Base-by-base conservation (phyloP, 1,140 invertebrate genomes). In the Meloidogyne exigua region DNA sequence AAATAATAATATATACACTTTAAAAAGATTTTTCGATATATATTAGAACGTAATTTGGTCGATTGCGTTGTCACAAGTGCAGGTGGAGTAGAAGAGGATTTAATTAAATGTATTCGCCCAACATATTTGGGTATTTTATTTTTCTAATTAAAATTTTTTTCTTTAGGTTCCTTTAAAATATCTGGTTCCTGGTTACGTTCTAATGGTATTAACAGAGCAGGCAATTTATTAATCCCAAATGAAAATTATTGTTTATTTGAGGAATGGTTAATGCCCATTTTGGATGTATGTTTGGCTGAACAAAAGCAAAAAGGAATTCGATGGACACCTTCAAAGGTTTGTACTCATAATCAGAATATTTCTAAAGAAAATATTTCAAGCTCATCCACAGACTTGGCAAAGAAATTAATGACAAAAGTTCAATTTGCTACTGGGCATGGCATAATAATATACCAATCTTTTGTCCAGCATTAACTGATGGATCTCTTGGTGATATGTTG, bases 181-280 rank as follows among this genome's bases (percentile, higher is more conserved):
- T 73, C 80, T 57, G 89, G 89, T 7, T 77, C 75, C 42, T 81
- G 84, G 62, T 89, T 96, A 18, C 90, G 95, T 76, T 91, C 93
- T 10, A 91, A 92, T 80, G 97, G 96, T 12, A 93, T 99, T 44
- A 99, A 99, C 89, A 90, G 97, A 81, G 98, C 96, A 81, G 96
- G 97, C 39, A 99, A 99, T 90, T 90, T 99, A 39, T 89, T 99
- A 28, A 95, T 98, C 1, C 96, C 97, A 7, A 99, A 99, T 90
- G 92, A 96, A 83, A 99, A 99, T 89, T 99, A 99, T 89, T 98
- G 96, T 84, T 90, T 92, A 82, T 99, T 99, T 90, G 96, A 99
- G 89, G 93, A 98, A 87, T 99, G 96, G 96, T 89, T 99, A 0
- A 95, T 93, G 89, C 97, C 97, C 0, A 91, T 95, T 82, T 90